Base-by-base conservation (phyloP, 1,140 invertebrate genomes). In the Ceratina calcarata region DNA sequence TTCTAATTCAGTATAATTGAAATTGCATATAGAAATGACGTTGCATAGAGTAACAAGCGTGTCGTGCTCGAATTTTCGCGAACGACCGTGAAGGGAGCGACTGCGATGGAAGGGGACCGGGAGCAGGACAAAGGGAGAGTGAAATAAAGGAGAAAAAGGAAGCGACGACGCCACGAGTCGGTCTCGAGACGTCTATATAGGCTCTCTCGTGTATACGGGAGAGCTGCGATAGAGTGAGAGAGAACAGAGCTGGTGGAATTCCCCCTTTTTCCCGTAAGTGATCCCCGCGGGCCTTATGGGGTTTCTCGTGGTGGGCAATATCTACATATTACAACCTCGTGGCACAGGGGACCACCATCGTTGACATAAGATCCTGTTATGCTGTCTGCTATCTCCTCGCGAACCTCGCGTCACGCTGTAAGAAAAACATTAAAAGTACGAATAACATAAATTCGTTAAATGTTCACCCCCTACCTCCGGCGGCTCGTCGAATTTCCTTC, bases 291-390 rank as follows among this genome's bases (percentile, higher is more conserved):
- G 82, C 78, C 82, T 88, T 88, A 88, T 88, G 87, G 87, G 86
- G 80, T 88, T 88, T 86, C 84, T 78, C 86, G 69, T 80, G 84
- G 84, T 81, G 84, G 84, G 82, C 84, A 85, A 86, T 88, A 89
- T 89, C 88, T 89, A 83, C 87, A 88, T 87, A 86, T 88, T 87
- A 87, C 86, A 86, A 84, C 78, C 86, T 87, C 86, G 87, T 85
- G 87, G 84, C 84, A 74, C 81, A 80, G 84, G 37, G 80, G 89
- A 90, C 89, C 89, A 90, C 89, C 89, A 80, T 84, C 85, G 83
- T 88, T 88, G 88, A 90, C 88, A 89, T 87, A 86, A 87, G 89
- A 90, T 90, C 88, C 88, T 89, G 87, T 90, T 90, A 89, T 89
- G 84, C 85, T 83, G 87, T 85, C 84, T 85, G 86, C 86, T 88